phyloP scores from a whole-genome alignment of 2,113 vertebrate genomes.

The Nibea coibor region DNA sequence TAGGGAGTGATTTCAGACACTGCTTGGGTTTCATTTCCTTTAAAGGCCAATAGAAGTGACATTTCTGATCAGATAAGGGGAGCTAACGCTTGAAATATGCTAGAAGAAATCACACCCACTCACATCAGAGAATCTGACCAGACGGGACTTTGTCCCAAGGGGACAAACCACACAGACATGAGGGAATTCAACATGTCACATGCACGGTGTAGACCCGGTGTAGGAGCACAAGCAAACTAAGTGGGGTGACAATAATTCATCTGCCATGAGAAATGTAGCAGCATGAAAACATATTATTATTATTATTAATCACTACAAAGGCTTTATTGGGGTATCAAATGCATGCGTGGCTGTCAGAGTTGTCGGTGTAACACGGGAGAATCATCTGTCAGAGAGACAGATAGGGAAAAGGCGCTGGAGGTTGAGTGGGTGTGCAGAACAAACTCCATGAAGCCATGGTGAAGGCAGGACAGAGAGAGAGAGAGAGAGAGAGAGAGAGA shows the following conservation, averaged over 20 bases:
- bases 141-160: slow-evolving; percentile 15
- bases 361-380: slow-evolving; percentile 18
- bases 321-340: slow-evolving; percentile 13
- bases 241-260: not conserved
- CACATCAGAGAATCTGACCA: slow-evolving; percentile 28
- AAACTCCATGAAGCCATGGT: slow-evolving; percentile 17
- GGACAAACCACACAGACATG: slow-evolving; percentile 24
- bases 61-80: slow-evolving; percentile 19
- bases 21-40: slow-evolving; percentile 24
- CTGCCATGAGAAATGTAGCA: slow-evolving; percentile 6
- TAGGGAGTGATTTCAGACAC: not conserved
- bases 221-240: slow-evolving; percentile 36
- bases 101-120: slow-evolving; percentile 16
- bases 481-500: slow-evolving; percentile 30
- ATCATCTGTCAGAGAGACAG: slow-evolving; percentile 19
- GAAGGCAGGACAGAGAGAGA: slow-evolving; percentile 19
- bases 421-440: slow-evolving; percentile 31
- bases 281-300: not conserved
- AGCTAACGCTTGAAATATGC: slow-evolving; percentile 23
- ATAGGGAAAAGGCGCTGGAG: not conserved
- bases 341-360: slow-evolving; percentile 4
- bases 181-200: slow-evolving; percentile 30
- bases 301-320: slow-evolving; percentile 1
- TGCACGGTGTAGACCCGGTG: slow-evolving; percentile 17
- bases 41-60: not conserved